Base-by-base conservation (phyloP, 2,888 invertebrate genomes). In the Catonia carolina region DNA sequence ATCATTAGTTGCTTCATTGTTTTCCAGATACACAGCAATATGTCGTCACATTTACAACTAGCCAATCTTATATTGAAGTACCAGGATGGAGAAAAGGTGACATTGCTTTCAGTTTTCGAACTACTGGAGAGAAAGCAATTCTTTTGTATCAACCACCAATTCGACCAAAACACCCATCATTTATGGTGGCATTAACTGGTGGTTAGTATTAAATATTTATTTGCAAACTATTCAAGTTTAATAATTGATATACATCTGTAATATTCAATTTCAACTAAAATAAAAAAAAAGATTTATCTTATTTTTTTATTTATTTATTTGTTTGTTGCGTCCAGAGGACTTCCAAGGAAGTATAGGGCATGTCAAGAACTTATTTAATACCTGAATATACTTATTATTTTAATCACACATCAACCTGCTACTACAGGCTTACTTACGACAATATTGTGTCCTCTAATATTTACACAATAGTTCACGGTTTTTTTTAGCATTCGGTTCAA, bases 51-150 rank as follows among this genome's bases (percentile, higher is more conserved):
- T 94, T 95, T 69, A 93, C 92, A 47, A 92, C 92, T 1, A 89
- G 89, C 23, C 90, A 91, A 66, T 92, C 92, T 0, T 94, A 89
- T 71, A 86, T 96, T 64, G 90, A 92, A 75, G 91, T 94, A 1
- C 92, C 91, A 0, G 91, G 93, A 0, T 95, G 95, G 95, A 78
- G 89, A 57, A 89, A 90, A 68, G 93, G 93, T 1, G 92, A 93
- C 68, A 85, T 95, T 61, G 90, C 91, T 0, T 91, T 95, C 73
- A 92, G 92, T 65, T 95, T 95, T 69, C 79, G 93, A 61, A 95
- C 95, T 0, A 93, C 93, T 1, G 90, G 92, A 33, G 87, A 87
- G 65, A 88, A 86, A 68, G 94, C 93, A 2, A 89, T 95, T 63
- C 75, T 96, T 22, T 74, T 95, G 5, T 93, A 93, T 69, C 95